Evolutionary conservation across 2,113 vertebrate genomes (phyloP).

Genomic region (Ameiurus melas): DNA sequence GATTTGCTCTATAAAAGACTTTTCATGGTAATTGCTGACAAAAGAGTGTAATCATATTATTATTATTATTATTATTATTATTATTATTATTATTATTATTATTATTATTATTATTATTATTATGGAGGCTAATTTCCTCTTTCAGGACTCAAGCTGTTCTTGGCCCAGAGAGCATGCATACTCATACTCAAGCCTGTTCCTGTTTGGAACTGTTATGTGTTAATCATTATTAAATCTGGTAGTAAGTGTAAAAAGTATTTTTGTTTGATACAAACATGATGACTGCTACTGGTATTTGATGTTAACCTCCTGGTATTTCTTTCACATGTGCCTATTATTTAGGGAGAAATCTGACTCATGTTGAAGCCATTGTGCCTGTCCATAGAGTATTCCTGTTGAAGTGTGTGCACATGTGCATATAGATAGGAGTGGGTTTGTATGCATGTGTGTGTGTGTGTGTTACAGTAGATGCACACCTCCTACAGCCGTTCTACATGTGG

Average conservation of each 20-base stretch:
- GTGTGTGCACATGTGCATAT: conserved; percentile 23
- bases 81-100: not conserved
- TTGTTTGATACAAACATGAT: not conserved
- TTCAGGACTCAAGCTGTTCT: not conserved
- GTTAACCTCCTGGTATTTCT: conserved; percentile 12
- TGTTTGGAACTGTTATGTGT: not conserved
- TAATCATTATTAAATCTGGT: not conserved
- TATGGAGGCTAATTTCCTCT: not conserved
- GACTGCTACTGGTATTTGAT: conserved; percentile 24
- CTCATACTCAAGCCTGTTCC: not conserved
- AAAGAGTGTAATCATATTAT: not conserved
- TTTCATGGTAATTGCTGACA: not conserved
- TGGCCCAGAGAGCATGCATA: not conserved
- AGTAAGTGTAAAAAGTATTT: not conserved
- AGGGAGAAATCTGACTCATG: conserved; percentile 13
- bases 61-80: no score
- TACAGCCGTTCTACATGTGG: conserved; percentile 50
- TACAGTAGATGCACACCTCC: conserved; percentile 48
- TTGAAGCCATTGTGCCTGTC: conserved; percentile 22
- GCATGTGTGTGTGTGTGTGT: not conserved
- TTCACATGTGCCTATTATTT: conserved; percentile 26
- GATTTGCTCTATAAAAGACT: conserved; percentile 3
- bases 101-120: not conserved
- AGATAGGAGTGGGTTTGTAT: not conserved
- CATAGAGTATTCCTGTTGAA: conserved; percentile 26